These are phyloP conservation scores for Proteles cristata DNA, from an alignment of 2,113 vertebrate species.

Conservation along the genomic window DNA sequence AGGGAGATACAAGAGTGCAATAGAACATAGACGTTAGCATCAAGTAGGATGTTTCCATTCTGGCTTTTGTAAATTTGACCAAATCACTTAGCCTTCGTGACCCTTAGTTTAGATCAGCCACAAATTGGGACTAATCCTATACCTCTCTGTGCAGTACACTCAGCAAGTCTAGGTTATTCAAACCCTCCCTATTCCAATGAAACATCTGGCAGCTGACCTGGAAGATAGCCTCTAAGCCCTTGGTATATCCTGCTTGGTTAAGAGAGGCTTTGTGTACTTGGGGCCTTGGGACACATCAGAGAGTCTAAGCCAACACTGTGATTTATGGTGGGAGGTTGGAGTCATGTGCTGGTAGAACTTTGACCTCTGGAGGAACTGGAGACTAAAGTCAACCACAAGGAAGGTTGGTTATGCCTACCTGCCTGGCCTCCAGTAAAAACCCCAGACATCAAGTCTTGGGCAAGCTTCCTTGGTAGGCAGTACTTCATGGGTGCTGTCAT, in stretches of 20 bases:
- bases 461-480: background rate
- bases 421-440: background rate
- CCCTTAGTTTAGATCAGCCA: background rate
- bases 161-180: background rate
- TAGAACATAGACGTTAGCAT: background rate
- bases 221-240: background rate
- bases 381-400: background rate
- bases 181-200: background rate
- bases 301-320: background rate
- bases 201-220: background rate
- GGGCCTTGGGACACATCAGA: background rate
- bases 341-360: background rate
- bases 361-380: background rate
- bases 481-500: background rate
- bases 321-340: background rate
- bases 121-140: background rate
- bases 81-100: background rate
- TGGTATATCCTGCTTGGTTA: background rate
- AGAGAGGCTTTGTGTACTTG: background rate
- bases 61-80: background rate
- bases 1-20: background rate
- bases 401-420: background rate
- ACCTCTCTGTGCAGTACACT: background rate
- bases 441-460: background rate
- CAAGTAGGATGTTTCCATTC: background rate